A percentile compares a stretch with the other conserved stretches of the same genome.
phyloP scores from a whole-genome alignment of 1,140 invertebrate species.

The Lucilia cuprina region DNA sequence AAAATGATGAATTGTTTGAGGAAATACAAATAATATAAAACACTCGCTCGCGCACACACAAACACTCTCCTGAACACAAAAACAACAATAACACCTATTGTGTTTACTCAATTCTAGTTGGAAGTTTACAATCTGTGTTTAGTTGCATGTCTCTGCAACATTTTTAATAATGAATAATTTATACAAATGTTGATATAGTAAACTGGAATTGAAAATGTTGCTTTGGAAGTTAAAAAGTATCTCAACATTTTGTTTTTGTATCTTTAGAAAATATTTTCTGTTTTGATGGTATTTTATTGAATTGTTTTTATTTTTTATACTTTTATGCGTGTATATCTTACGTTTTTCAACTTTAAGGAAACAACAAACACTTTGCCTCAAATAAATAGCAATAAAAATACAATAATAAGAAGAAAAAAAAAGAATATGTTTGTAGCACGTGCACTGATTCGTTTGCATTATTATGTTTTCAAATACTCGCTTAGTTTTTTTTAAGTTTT shows the following conservation, averaged over 20 bases:
- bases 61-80: no score
- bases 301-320: neutral
- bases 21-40: neutral
- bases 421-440: constrained; percentile 7
- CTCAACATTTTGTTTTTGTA: constrained; percentile 1
- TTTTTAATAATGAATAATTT: neutral
- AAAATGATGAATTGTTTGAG: constrained; percentile 37
- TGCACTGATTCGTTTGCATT: constrained; percentile 1
- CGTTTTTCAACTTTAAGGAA: neutral
- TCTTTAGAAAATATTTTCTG: no score
- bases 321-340: neutral
- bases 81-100: neutral
- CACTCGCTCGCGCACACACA: neutral
- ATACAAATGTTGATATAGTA: neutral
- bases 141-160: neutral
- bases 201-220: constrained; percentile 36
- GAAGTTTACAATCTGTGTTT: neutral
- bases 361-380: neutral
- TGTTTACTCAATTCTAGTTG: constrained; percentile 37
- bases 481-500: neutral
- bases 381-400: no score
- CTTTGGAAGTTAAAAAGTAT: constrained; percentile 16
- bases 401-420: neutral
- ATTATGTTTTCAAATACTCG: neutral
- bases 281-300: neutral